A percentile compares a stretch with the other conserved stretches of the same genome.
Conservation (phyloP, 2,888 invertebrate genomes). For the Melangyna quadrimaculata region DNA sequence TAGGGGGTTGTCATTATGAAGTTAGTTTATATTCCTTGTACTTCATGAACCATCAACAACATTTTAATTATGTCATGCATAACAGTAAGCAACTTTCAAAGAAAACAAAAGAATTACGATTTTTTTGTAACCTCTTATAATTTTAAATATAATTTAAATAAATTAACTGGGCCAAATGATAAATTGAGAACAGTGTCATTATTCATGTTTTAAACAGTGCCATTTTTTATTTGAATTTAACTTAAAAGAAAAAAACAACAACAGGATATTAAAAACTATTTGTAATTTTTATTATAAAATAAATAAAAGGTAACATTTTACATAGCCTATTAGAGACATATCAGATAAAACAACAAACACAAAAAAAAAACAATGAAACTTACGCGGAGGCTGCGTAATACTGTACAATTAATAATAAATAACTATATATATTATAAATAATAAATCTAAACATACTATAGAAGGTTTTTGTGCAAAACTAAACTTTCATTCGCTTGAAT, state of each 20-base stretch:
- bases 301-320: slow-evolving; percentile 70
- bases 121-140: not conserved
- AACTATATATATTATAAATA: slow-evolving; percentile 32
- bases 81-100: not conserved
- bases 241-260: not conserved
- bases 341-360: slow-evolving; percentile 73
- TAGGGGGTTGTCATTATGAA: not conserved
- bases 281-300: slow-evolving; percentile 48
- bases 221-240: not conserved
- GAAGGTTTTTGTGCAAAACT: slow-evolving; percentile 27
- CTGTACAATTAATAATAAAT: slow-evolving; percentile 61
- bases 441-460: slow-evolving; percentile 46
- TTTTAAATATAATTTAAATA: not conserved
- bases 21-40: not conserved
- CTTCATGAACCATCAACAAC: not conserved
- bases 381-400: slow-evolving; percentile 46
- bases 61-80: not conserved
- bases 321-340: slow-evolving; percentile 81
- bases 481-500: slow-evolving; percentile 56
- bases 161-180: not conserved
- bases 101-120: not conserved
- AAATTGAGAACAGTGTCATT: not conserved
- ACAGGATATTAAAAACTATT: slow-evolving; percentile 3
- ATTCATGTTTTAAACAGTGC: not conserved
- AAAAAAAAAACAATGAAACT: slow-evolving; percentile 53